Conservation (phyloP, 2,888 invertebrate species). For the Bruchidius siliquastri region DNA sequence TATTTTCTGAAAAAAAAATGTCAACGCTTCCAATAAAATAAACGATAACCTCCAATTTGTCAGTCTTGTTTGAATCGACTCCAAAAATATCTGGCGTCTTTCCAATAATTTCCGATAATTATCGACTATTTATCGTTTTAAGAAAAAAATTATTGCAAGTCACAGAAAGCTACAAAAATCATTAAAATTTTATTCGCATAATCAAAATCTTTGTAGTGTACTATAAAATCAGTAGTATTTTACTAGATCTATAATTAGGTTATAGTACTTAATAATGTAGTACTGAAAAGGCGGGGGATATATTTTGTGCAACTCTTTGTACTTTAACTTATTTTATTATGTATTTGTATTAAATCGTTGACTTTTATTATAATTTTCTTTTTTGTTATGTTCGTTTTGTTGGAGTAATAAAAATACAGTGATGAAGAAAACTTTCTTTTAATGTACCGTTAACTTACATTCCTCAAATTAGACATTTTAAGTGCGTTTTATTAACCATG, state of each 20-base stretch:
- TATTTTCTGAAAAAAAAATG: no score
- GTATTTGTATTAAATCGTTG: neutral
- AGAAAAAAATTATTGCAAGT: neutral
- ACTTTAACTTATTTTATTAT: neutral
- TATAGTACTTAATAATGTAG: neutral
- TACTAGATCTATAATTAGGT: neutral
- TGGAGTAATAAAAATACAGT: neutral
- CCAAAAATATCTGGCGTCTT: no score
- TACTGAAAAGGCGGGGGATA: neutral
- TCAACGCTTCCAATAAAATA: no score
- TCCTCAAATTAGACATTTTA: neutral
- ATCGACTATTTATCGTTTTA: neutral
- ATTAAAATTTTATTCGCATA: neutral
- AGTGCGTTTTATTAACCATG: constrained; percentile 14
- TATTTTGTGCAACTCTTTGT: neutral
- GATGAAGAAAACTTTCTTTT: neutral
- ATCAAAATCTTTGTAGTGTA: neutral
- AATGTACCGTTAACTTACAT: neutral
- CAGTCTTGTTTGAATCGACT: no score
- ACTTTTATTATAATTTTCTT: neutral
- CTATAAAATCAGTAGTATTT: no score
- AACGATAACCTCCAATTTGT: no score
- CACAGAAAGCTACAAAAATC: neutral
- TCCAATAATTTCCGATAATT: no score
- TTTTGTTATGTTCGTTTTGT: neutral